Evolutionary conservation across 2,888 invertebrate species (phyloP).

Genomic region (Metellina segmentata): DNA sequence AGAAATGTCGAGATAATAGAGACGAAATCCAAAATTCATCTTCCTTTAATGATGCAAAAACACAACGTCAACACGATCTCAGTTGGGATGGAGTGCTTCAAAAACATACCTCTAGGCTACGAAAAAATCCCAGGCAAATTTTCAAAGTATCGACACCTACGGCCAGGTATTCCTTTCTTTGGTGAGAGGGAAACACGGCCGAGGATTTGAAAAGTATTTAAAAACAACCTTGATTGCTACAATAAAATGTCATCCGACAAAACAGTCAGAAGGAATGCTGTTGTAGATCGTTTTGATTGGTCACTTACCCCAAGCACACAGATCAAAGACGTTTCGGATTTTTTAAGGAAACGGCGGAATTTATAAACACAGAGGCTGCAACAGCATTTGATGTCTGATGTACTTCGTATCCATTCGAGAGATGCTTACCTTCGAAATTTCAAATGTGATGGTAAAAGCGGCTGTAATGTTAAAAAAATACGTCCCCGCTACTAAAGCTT

Average conservation of each 20-base stretch:
- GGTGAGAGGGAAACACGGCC: conserved; percentile 23
- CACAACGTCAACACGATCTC: conserved; percentile 53
- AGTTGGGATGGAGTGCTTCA: conserved; percentile 2
- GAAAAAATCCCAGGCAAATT: background rate
- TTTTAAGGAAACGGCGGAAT: conserved; percentile 1
- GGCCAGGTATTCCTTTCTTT: conserved; percentile 18
- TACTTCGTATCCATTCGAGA: background rate
- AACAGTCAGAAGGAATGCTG: conserved; percentile 58
- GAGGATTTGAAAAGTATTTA: conserved; percentile 52
- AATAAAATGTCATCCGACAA: conserved; percentile 70
- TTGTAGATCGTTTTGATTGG: conserved; percentile 71
- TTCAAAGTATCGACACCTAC: background rate
- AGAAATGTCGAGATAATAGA: too few relatives aligned
- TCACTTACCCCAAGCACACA: conserved; percentile 72
- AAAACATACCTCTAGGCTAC: conserved; percentile 29
- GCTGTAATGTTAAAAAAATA: conserved; percentile 46
- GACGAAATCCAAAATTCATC: too few relatives aligned
- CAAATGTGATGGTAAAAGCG: conserved; percentile 15
- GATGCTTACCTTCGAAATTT: conserved; percentile 7
- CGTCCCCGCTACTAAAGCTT: conserved; percentile 59
- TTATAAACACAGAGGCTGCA: background rate
- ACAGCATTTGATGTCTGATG: background rate
- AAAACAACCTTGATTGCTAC: conserved; percentile 64
- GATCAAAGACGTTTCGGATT: conserved; percentile 21
- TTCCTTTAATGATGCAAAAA: background rate